Evolutionary conservation across 2,797 vertebrate genomes (phyloP).

Genomic region (Micropoecilia bifurca): DNA sequence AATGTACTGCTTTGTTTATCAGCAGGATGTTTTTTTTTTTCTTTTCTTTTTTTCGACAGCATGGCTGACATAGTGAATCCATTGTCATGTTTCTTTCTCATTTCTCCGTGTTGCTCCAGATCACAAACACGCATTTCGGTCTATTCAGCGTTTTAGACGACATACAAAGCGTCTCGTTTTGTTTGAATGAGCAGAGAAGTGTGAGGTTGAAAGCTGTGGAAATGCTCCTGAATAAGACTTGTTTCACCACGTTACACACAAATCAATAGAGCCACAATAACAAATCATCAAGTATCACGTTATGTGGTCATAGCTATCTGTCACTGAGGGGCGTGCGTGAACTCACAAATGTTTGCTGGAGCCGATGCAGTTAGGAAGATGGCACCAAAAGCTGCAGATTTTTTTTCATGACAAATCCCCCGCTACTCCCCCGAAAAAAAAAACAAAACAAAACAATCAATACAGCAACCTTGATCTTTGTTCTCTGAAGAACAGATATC

Average conservation of each 20-base stretch:
- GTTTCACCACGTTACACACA: conserved; percentile 54
- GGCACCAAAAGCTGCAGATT: conserved; percentile 45
- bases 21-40: background rate
- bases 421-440: conserved; percentile 37
- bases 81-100: conserved; percentile 35
- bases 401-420: conserved; percentile 26
- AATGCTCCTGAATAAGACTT: conserved; percentile 53
- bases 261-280: conserved; percentile 68
- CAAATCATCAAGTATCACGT: conserved; percentile 63
- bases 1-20: conserved; percentile 48
- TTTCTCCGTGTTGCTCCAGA: conserved; percentile 24
- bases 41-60: conserved; percentile 10
- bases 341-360: conserved; percentile 8
- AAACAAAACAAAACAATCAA: conserved; percentile 38
- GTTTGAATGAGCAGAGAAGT: conserved; percentile 42
- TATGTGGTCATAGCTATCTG: conserved; percentile 48
- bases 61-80: conserved; percentile 29
- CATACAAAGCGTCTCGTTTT: conserved; percentile 59
- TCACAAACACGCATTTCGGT: conserved; percentile 39
- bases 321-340: conserved; percentile 37
- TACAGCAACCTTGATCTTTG: conserved; percentile 50
- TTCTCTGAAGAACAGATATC: conserved; percentile 39
- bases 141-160: conserved; percentile 51
- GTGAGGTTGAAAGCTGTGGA: conserved; percentile 47
- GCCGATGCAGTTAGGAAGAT: conserved; percentile 48